Evolutionary conservation across 1,140 invertebrate genomes (phyloP), one percentile per base, ranked within the genome.

Genomic region (Dinoponera quadriceps): DNA sequence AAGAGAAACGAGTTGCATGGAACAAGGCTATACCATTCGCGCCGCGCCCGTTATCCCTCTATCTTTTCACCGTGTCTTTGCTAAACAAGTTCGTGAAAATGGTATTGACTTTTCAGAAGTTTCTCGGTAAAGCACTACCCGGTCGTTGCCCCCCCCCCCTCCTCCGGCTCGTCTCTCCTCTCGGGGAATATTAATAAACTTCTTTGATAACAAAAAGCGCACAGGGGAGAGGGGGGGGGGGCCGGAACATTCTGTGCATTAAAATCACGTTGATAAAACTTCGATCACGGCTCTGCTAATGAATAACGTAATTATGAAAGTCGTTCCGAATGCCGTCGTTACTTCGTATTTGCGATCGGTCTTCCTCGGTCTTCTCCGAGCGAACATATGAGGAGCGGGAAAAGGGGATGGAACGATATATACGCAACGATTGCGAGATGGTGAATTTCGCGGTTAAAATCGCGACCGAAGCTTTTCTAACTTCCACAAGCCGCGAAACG

Each of bases 71-170:
- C 63, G 33, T 33, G 51, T 80, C 51, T 71, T 51, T 44, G 65
- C 66, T 71, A 80, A 80, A 80, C 75, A 80, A 69, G 66, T 69
- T 80, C 65, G 75, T 44, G 65, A 80, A 80, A 80, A 71, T 75
- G 33, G 49, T 57, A 63, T 59, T 71, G 63, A 80, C 63, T 69
- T 80, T 80, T 68, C 44, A 69, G 33, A 80, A 80, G 75, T 80
- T 80, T 71, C 38, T 33, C 18, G 14, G 33, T 59, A 68, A 71
- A 71, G 51, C 49, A 16, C 25, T 20, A 16, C 44, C 22, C 59
- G 75, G 51, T 71, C 51, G 51, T 71, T 71, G 63, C 75, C 49
- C 33, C 33, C 7, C 7, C 38, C 38, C 3, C 3, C 38, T 11
- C 38, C 2, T 68, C 38, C 54, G 20, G 9, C 22, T 38, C 38